Evolutionary conservation across 2,797 vertebrate genomes (phyloP), one percentile per base, ranked within the genome.

Genomic region (Paedocypris micromegethes): DNA sequence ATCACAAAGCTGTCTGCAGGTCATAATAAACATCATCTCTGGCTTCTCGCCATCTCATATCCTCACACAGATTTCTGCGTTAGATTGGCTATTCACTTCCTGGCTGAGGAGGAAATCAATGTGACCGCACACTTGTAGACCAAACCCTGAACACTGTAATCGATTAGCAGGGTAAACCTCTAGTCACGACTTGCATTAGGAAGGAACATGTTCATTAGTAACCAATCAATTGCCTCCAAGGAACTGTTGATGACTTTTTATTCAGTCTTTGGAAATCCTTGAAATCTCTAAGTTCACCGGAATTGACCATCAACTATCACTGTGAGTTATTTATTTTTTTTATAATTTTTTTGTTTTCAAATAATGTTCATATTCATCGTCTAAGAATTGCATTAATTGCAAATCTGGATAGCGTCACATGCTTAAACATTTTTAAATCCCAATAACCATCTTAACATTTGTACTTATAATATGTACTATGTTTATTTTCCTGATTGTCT

Each of bases 1-100:
- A 65, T 79, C 74, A 83, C 83, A 77, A 80, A 84, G 85, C 81
- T 84, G 86, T 86, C 83, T 39, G 5, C 40, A 58, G 85, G 83
- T 78, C 82, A 79, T 85, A 73, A 76, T 76, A 56, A 72, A 67
- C 64, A 58, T 84, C 85, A 80, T 60, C 74, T 81, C 76, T 76
- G 79, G 64, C 79, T 75, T 78, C 85, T 81, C 83, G 83, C 76
- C 68, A 77, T 46, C 77, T 85, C 81, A 81, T 81, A 76, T 80
- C 76, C 72, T 72, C 76, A 74, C 72, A 77, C 68, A 74, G 75
- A 77, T 73, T 74, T 69, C 57, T 43, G 4, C 59, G 54, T 64
- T 63, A 49, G 56, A 54, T 56, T 63, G 42, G 48, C 7, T 52
- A 41, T 50, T 43, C 48, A 43, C 58, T 53, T 64, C 2, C 2